Conservation (phyloP, 2,113 vertebrate genomes). For the Pavo muticus region DNA sequence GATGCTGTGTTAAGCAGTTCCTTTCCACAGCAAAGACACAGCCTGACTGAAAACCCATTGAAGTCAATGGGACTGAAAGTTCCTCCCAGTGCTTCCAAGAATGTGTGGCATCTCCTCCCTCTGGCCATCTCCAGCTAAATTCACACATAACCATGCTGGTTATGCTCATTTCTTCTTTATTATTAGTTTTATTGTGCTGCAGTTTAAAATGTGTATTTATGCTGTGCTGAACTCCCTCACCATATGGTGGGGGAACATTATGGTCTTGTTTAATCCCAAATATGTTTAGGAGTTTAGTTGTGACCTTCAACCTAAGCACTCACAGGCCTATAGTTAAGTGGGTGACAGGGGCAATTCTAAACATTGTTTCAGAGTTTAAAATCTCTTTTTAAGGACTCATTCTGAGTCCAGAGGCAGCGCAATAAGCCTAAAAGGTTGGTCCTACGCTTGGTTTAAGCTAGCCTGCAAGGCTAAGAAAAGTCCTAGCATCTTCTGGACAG, state of each 20-base stretch:
- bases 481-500: neutral
- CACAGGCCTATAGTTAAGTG: neutral
- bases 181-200: constrained; percentile 8
- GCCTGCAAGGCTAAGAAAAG: neutral
- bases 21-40: constrained; percentile 23
- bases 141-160: neutral
- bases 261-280: neutral
- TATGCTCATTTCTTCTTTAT: neutral
- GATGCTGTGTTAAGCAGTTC: neutral
- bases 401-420: neutral
- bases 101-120: constrained; percentile 25
- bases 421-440: neutral
- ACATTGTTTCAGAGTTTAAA: neutral
- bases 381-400: neutral
- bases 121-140: neutral
- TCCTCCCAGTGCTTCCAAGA: neutral
- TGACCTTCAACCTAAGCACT: neutral
- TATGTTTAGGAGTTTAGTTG: neutral
- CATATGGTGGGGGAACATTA: neutral
- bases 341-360: neutral
- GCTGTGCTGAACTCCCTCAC: neutral
- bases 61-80: constrained; percentile 17
- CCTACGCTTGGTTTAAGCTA: neutral
- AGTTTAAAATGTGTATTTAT: constrained; percentile 28
- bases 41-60: neutral